A percentile compares a stretch with the other conserved stretches of the same genome.
phyloP scores from a whole-genome alignment of 1,140 invertebrate genomes.

The Arctopsyche grandis region DNA sequence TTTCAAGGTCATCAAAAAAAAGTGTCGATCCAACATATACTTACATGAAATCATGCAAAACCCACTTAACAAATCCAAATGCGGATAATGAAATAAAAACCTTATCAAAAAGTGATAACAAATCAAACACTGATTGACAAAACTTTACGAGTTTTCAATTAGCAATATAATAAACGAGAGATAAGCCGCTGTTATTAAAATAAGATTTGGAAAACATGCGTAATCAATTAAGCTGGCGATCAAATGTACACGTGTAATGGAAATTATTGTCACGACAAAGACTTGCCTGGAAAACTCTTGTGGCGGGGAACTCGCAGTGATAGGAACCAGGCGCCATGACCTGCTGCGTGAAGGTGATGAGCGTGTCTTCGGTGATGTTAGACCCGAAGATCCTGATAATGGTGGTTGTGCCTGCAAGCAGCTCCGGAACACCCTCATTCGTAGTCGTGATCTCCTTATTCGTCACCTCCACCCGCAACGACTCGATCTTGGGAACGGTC shows the following conservation, averaged over 20 bases:
- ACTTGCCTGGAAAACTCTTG: conserved; percentile 62
- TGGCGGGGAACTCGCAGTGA: conserved; percentile 66
- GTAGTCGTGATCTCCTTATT: conserved; percentile 70
- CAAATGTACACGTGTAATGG: too few species aligned
- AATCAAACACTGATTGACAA: neutral
- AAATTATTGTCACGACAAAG: conserved; percentile 50
- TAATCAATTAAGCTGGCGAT: too few species aligned
- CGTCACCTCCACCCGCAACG: conserved; percentile 70
- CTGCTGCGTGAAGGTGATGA: conserved; percentile 77
- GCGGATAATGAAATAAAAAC: too few species aligned
- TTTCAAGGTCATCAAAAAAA: too few species aligned
- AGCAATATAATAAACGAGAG: conserved; percentile 10
- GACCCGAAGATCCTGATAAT: conserved; percentile 79
- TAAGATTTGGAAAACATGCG: too few species aligned
- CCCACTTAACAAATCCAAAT: too few species aligned
- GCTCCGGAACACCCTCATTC: conserved; percentile 73
- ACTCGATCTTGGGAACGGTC: conserved; percentile 61
- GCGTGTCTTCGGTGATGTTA: conserved; percentile 72
- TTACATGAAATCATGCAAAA: too few species aligned
- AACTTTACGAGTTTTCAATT: neutral
- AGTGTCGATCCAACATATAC: too few species aligned
- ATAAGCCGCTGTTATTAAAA: neutral
- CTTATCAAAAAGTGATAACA: neutral
- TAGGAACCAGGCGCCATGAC: conserved; percentile 63
- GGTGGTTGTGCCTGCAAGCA: conserved; percentile 69